These are phyloP conservation scores for Ondatra zibethicus DNA, from an alignment of 2,113 vertebrate genomes.

Conservation along the genomic window DNA sequence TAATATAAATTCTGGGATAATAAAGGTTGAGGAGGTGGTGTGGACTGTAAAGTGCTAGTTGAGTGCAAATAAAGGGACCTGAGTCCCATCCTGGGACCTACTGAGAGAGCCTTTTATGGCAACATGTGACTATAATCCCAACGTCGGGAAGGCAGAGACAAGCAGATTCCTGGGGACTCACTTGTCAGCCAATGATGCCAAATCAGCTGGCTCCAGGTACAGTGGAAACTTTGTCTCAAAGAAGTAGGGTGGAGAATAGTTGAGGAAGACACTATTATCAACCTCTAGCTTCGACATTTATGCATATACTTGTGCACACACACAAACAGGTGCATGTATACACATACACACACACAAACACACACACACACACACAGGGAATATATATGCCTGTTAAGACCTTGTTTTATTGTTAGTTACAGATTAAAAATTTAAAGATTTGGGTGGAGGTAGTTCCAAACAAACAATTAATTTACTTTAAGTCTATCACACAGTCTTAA, in stretches of 20 bases:
- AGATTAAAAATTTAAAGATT: constrained; percentile 30
- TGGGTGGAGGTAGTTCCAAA: constrained; percentile 43
- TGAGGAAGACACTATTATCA: neutral
- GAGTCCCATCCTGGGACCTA: too few relatives aligned
- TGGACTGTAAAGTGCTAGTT: too few relatives aligned
- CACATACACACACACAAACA: neutral
- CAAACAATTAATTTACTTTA: neutral
- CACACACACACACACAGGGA: neutral
- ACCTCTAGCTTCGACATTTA: neutral
- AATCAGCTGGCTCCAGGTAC: neutral
- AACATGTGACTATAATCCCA: neutral
- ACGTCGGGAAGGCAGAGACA: neutral
- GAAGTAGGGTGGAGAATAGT: neutral
- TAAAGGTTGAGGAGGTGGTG: neutral
- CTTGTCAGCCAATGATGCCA: neutral
- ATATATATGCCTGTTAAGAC: neutral
- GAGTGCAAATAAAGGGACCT: too few relatives aligned
- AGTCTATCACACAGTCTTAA: neutral
- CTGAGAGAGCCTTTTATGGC: neutral
- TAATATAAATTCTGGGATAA: constrained; percentile 3
- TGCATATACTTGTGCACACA: neutral
- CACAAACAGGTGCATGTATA: too few relatives aligned
- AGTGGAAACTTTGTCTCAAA: neutral
- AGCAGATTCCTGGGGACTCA: neutral
- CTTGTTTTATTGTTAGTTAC: neutral